Conservation (phyloP, 2,113 vertebrate species). For the Mastomys natalensis region DNA sequence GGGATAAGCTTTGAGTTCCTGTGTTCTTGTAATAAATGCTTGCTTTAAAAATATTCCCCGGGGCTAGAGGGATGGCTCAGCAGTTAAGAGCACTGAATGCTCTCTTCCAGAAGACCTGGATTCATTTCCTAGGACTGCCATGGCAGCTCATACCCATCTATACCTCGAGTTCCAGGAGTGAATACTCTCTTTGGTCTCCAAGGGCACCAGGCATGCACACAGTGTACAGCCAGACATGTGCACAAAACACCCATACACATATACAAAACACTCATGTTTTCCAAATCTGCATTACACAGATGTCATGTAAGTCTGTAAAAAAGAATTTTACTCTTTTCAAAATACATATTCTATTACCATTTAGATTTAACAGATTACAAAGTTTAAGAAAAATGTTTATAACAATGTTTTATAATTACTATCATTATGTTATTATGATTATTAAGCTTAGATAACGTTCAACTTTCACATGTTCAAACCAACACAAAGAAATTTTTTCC, state of each 20-base stretch:
- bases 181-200: background rate
- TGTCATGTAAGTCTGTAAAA: too few relatives aligned
- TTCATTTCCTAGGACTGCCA: background rate
- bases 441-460: constrained; percentile 34
- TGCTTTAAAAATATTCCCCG: background rate
- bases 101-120: background rate
- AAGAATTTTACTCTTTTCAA: too few relatives aligned
- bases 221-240: background rate
- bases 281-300: too few relatives aligned
- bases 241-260: background rate
- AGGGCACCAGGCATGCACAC: background rate
- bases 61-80: background rate
- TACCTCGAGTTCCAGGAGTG: background rate
- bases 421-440: background rate
- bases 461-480: constrained; percentile 62
- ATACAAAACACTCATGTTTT: too few relatives aligned
- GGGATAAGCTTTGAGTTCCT: constrained; percentile 4
- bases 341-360: background rate
- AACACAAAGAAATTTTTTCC: constrained; percentile 51
- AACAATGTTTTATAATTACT: background rate
- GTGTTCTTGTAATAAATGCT: background rate
- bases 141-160: background rate
- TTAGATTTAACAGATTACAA: background rate
- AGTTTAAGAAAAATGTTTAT: constrained; percentile 28
- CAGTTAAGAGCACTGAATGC: background rate